Conservation (phyloP, 2,888 invertebrate genomes). For the Gymnoscelis rufifasciata region DNA sequence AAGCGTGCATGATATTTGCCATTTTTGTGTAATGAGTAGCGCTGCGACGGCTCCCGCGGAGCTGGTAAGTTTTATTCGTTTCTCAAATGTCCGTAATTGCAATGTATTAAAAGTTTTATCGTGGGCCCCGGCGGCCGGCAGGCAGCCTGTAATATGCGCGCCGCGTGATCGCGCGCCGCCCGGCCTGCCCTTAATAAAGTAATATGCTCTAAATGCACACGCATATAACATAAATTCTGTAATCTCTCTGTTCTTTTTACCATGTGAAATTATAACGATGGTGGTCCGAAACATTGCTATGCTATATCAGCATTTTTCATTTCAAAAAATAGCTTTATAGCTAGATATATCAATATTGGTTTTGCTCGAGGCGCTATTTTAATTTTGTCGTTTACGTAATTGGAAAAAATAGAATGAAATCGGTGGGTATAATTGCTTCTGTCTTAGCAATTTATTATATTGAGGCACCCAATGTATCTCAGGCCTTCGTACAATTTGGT, state of each 20-base stretch:
- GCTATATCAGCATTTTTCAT: constrained; percentile 62
- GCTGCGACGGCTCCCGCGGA: constrained; percentile 54
- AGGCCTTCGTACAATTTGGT: constrained; percentile 10
- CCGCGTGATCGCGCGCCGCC: constrained; percentile 57
- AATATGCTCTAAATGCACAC: constrained; percentile 76
- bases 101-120: constrained; percentile 69
- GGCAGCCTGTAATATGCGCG: constrained; percentile 45
- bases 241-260: constrained; percentile 68
- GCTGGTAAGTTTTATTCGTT: constrained; percentile 60
- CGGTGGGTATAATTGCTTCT: constrained; percentile 29
- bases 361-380: constrained; percentile 56
- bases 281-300: constrained; percentile 59
- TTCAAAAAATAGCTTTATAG: constrained; percentile 59
- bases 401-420: constrained; percentile 17
- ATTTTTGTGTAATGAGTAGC: constrained; percentile 48
- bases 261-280: constrained; percentile 69
- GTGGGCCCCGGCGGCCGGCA: constrained; percentile 46
- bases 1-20: constrained; percentile 47
- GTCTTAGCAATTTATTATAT: constrained; percentile 30
- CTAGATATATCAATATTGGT: constrained; percentile 55
- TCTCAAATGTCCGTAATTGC: constrained; percentile 67
- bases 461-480: constrained; percentile 16
- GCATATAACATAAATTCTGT: constrained; percentile 74
- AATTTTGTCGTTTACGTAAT: constrained; percentile 22
- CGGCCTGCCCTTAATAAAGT: constrained; percentile 73